A percentile compares a stretch with the other conserved stretches of the same genome.
phyloP scores from a whole-genome alignment of 2,113 vertebrate species.

The Pachycephala philippinensis region DNA sequence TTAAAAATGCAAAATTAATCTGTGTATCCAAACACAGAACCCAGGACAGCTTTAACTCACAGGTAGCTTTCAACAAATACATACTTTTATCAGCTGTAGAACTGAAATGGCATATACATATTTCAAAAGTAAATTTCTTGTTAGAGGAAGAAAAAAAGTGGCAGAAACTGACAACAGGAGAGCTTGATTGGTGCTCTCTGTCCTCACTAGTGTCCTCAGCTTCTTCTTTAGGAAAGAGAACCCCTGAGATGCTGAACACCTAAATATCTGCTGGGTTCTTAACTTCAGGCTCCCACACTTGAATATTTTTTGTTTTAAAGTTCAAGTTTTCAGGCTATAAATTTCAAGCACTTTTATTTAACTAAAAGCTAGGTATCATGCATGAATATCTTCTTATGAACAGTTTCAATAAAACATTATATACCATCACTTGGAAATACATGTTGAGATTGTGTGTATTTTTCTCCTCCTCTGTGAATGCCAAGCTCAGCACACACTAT shows the following conservation, averaged over 20 bases:
- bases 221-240: not conserved
- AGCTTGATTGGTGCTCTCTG: not conserved
- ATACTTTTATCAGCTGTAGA: not conserved
- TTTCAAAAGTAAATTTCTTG: conserved; percentile 49
- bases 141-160: not conserved
- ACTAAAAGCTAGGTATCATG: conserved; percentile 26
- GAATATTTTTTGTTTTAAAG: not conserved
- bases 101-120: not conserved
- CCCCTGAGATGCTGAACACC: not conserved
- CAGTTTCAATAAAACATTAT: conserved; percentile 28
- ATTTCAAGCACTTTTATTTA: conserved; percentile 46
- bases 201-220: not conserved
- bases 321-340: conserved; percentile 16
- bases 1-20: conserved; percentile 5
- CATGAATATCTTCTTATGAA: conserved; percentile 10
- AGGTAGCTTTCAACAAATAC: not conserved
- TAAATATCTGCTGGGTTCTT: not conserved
- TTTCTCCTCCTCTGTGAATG: not conserved
- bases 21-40: not conserved
- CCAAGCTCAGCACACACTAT: not conserved
- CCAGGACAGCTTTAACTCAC: not conserved
- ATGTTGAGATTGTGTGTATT: not conserved
- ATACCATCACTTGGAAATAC: not conserved
- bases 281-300: not conserved
- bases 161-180: not conserved